Evolutionary conservation across 2,888 invertebrate genomes (phyloP), one percentile per base, ranked within the genome.

Genomic region (Spodoptera picta): DNA sequence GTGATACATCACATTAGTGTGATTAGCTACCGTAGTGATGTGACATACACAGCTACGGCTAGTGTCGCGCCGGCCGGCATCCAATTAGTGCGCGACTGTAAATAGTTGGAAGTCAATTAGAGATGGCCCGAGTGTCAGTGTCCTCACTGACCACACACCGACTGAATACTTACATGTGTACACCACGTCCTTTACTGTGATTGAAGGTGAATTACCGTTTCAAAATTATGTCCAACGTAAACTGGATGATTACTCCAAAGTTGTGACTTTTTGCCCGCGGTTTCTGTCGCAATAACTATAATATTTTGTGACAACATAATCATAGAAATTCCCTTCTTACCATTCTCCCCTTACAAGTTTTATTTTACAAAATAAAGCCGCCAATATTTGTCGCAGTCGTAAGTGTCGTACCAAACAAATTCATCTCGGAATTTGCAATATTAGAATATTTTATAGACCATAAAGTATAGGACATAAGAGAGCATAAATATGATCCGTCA

Each of bases 91-190:
- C 14, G 66, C 57, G 62, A 31, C 55, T 24, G 74, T 74, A 70
- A 73, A 74, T 57, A 69, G 70, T 65, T 65, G 45, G 48, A 62
- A 77, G 70, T 61, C 71, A 71, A 76, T 76, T 77, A 76, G 65
- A 54, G 42, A 58, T 46, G 55, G 53, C 54, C 49, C 50, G 43
- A 55, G 60, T 56, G 65, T 72, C 68, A 59, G 53, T 68, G 73
- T 24, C 58, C 72, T 41, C 45, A 6, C 48, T 9, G 51, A 41
- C 36, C 36, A 6, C 36, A 36, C 61, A n/a, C 50, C 36, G 19
- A 58, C 60, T 61, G 62, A 60, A 72, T 57, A 71, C 65, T 54
- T 69, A 60, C 59, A 62, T 67, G 62, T 67, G 56, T 49, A 44
- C n/a, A 31, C 46, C 54, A 43, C 44, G 42, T 52, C 43, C 23